These are phyloP conservation scores for Poecilia gillii DNA, from an alignment of 2,797 vertebrate genomes.

Conservation along the genomic window DNA sequence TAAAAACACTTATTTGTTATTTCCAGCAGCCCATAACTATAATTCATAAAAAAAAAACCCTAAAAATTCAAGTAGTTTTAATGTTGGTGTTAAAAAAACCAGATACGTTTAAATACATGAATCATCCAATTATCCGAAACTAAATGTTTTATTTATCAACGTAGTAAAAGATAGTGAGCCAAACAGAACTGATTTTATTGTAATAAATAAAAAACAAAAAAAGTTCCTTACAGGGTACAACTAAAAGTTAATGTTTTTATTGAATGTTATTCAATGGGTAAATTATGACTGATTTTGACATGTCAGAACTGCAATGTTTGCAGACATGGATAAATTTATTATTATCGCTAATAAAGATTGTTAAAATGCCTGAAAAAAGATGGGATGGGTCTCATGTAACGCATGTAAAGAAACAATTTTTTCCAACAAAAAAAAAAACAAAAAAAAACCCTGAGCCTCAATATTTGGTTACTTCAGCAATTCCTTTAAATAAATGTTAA, in stretches of 20 bases:
- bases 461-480: background rate
- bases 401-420: background rate
- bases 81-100: background rate
- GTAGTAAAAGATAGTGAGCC: background rate
- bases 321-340: background rate
- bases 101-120: background rate
- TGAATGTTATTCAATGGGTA: background rate
- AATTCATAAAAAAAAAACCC: background rate
- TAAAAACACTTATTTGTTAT: background rate
- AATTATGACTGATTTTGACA: conserved; percentile 16
- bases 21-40: background rate
- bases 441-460: background rate
- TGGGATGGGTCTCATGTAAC: too few species aligned
- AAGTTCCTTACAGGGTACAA: background rate
- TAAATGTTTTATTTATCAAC: background rate
- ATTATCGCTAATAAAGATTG: background rate
- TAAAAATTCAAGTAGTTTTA: background rate
- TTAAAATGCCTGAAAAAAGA: background rate
- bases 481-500: background rate
- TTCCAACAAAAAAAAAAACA: background rate
- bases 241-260: conserved; percentile 10
- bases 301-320: background rate
- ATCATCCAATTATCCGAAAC: background rate
- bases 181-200: background rate
- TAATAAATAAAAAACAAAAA: background rate